Evolutionary conservation across 2,888 invertebrate genomes (phyloP), one percentile per base, ranked within the genome.

Genomic region (Pseudococcus viburni): DNA sequence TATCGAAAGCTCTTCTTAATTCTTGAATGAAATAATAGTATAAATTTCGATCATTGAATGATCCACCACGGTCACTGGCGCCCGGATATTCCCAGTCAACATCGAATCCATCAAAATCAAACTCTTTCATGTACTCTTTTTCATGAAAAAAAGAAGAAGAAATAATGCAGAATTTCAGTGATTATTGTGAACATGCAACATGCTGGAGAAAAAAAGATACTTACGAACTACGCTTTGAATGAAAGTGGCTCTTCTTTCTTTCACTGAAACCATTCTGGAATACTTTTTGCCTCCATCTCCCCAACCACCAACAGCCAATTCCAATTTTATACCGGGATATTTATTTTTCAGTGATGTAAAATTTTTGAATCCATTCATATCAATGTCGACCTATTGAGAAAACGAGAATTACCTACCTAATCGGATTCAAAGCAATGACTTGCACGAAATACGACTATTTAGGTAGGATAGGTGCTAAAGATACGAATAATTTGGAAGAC

Each of bases 71-170:
- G 91, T 97, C 97, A 0, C 96, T 94, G 0, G 97, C 97, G 0
- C 96, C 97, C 0, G 97, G 97, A 91, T 97, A 97, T 92, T 97
- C 97, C 97, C 97, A 98, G 92, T 98, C 98, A 90, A 98, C 93
- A 92, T 98, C 98, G 59, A 98, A 93, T 0, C 97, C 97, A 91
- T 97, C 96, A 90, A 97, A 97, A 39, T 94, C 92, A 91, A 96
- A 96, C 90, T 94, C 93, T 86, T 95, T 93, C 93, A 97, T 94
- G 91, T 96, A 96, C 90, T 93, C 95, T 95, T 7, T 55, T 55
- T 55, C 12, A 15, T 51, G 7, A n/a, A 17, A n/a, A 55, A 55
- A 55, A 55, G n/a, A 51, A 51, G 12, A 51, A 15, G 46, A 46
- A 51, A 12, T 12, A 4, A 51, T 9, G 12, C 15, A 51, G 4